Evolutionary conservation across 2,888 invertebrate species (phyloP), one percentile per base, ranked within the genome.

Genomic region (Doris montereyensis): DNA sequence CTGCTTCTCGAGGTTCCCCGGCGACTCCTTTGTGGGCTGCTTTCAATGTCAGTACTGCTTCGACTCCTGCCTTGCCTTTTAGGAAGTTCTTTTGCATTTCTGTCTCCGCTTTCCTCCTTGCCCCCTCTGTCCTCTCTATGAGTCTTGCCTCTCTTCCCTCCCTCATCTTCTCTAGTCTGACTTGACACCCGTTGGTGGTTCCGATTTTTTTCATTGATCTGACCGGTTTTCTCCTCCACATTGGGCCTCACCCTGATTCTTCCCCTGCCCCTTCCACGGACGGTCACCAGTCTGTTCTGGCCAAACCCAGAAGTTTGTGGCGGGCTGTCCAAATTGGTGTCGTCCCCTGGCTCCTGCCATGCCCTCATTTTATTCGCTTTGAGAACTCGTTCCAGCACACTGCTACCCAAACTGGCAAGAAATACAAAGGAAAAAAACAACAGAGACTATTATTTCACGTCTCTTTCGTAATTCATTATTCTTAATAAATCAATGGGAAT

Each of bases 381-480:
- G 30, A 82, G 77, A 24, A 82, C 82, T n/a, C 79, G 67, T 28
- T 80, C 82, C 76, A 82, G 32, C 17, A 81, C 80, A 76, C 77
- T 74, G 32, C 52, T 71, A 35, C 32, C 35, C 32, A 21, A 21
- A 13, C 32, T 21, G 34, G 1, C 3, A 17, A n/a, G n/a, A n/a
- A n/a, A n/a, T n/a, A n/a, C n/a, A n/a, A n/a, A n/a, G n/a, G n/a
- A n/a, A n/a, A n/a, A n/a, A n/a, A n/a, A n/a, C n/a, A n/a, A n/a
- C n/a, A n/a, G n/a, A n/a, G n/a, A n/a, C n/a, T n/a, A n/a, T n/a
- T n/a, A n/a, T n/a, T n/a, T n/a, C n/a, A n/a, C n/a, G n/a, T n/a
- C n/a, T n/a, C n/a, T n/a, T n/a, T n/a, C n/a, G n/a, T n/a, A n/a
- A n/a, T n/a, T n/a, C n/a, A n/a, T n/a, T n/a, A n/a, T n/a, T n/a